Percentiles rank a stretch among this genome's conserved stretches.
Conservation (phyloP, 2,888 invertebrate genomes). For the Idaea straminata region DNA sequence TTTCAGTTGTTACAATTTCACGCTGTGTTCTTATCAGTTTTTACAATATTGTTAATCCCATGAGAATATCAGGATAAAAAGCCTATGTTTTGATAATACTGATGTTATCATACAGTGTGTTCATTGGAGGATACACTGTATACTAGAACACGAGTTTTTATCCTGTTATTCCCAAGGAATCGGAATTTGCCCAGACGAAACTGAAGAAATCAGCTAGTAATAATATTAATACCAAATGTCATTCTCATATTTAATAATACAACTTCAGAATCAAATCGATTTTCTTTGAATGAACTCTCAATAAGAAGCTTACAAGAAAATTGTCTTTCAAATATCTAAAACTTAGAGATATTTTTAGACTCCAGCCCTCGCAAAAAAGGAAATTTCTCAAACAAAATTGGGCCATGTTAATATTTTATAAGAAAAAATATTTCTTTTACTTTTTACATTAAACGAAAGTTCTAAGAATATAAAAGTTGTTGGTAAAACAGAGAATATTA, state of each 20-base stretch:
- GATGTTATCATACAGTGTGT: too few species aligned
- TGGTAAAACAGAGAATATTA: neutral
- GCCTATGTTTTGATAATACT: too few species aligned
- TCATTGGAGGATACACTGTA: too few species aligned
- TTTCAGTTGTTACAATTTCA: too few species aligned
- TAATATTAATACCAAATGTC: too few species aligned
- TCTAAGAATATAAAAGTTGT: neutral
- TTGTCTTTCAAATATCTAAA: neutral
- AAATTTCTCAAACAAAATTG: neutral
- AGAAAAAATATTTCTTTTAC: neutral
- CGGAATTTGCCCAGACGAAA: too few species aligned
- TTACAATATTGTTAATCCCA: too few species aligned
- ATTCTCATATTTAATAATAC: neutral
- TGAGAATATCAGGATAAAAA: too few species aligned
- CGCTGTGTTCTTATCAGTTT: too few species aligned
- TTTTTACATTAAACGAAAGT: neutral
- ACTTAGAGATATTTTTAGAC: slow-evolving; percentile 1
- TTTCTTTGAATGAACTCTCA: neutral
- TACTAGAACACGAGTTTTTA: too few species aligned
- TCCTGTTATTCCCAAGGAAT: too few species aligned
- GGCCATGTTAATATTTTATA: neutral
- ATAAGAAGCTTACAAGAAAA: slow-evolving; percentile 1
- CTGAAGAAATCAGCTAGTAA: too few species aligned
- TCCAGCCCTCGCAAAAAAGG: neutral
- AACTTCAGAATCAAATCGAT: neutral